These are phyloP conservation scores for Ericerus pela DNA, from an alignment of 1,140 invertebrate genomes.

Conservation along the genomic window DNA sequence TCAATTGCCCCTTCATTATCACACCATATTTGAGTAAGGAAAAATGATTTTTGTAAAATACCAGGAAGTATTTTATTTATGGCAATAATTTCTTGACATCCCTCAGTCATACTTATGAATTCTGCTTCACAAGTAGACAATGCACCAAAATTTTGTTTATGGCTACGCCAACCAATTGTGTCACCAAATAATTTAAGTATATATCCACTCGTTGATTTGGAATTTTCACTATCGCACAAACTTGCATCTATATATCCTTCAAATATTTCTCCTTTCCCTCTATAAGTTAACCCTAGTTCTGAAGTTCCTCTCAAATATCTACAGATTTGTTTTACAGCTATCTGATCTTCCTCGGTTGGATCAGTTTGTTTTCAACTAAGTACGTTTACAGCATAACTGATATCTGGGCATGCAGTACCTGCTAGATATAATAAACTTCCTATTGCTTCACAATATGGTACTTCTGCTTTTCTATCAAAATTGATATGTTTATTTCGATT, in stretches of 20 bases:
- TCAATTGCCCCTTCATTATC: constrained; percentile 26
- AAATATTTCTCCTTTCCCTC: constrained; percentile 13
- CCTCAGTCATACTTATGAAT: constrained; percentile 24
- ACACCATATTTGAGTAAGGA: constrained; percentile 17
- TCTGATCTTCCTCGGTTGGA: constrained; percentile 20
- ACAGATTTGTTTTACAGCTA: constrained; percentile 25
- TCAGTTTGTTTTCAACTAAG: constrained; percentile 23
- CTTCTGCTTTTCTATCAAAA: neutral
- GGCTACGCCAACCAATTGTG: constrained; percentile 21
- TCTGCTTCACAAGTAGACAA: constrained; percentile 24
- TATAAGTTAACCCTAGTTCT: constrained; percentile 14
- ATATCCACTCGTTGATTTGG: constrained; percentile 25
- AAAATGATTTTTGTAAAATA: neutral
- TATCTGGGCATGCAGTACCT: constrained; percentile 29
- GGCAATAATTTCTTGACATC: constrained; percentile 19
- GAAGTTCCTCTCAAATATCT: constrained; percentile 25
- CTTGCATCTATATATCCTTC: constrained; percentile 19
- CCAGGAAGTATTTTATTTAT: constrained; percentile 15
- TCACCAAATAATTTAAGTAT: constrained; percentile 17
- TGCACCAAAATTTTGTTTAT: constrained; percentile 22
- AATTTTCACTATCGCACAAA: constrained; percentile 21
- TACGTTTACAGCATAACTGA: constrained; percentile 27
- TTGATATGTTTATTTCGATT: constrained; percentile 16
- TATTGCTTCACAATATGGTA: constrained; percentile 27
- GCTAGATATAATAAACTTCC: constrained; percentile 29